phyloP scores from a whole-genome alignment of 2,797 vertebrate species.

The Corythornis leucogaster region DNA sequence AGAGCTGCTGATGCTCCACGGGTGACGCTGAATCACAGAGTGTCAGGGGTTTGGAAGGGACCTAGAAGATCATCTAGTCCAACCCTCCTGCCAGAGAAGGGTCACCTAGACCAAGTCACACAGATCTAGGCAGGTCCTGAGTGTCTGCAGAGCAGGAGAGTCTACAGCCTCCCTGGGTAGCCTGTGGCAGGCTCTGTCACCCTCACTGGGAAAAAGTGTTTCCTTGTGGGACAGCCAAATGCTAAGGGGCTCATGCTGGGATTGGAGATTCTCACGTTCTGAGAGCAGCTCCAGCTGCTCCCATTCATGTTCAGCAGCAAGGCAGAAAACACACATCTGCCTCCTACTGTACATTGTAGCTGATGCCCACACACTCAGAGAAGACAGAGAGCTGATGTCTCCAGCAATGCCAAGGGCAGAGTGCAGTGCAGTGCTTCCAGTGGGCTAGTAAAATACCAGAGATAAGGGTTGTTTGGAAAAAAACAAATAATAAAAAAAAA shows the following conservation, averaged over 20 bases:
- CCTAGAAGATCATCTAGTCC: too few relatives aligned
- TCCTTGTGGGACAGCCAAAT: not conserved
- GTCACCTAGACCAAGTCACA: too few relatives aligned
- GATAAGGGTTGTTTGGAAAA: not conserved
- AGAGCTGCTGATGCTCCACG: not conserved
- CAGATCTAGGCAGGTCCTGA: too few relatives aligned
- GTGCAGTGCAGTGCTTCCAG: not conserved
- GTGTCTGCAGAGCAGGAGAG: too few relatives aligned
- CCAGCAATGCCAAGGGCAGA: not conserved
- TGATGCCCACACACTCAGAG: accelerated
- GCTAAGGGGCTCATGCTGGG: not conserved
- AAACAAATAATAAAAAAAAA: too few relatives aligned
- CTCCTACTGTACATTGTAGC: not conserved
- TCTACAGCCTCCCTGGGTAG: too few relatives aligned
- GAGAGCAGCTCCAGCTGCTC: not conserved
- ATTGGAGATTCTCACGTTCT: accelerated
- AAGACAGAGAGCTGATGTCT: not conserved
- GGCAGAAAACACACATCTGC: not conserved
- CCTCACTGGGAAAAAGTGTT: too few relatives aligned
- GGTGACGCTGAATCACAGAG: too few relatives aligned
- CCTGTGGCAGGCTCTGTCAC: too few relatives aligned
- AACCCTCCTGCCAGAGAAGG: too few relatives aligned
- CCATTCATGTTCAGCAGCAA: not conserved
- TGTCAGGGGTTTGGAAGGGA: too few relatives aligned
- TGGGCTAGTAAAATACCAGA: not conserved